phyloP scores from a whole-genome alignment of 2,797 vertebrate species.

The Spinibarbus caldwelli region DNA sequence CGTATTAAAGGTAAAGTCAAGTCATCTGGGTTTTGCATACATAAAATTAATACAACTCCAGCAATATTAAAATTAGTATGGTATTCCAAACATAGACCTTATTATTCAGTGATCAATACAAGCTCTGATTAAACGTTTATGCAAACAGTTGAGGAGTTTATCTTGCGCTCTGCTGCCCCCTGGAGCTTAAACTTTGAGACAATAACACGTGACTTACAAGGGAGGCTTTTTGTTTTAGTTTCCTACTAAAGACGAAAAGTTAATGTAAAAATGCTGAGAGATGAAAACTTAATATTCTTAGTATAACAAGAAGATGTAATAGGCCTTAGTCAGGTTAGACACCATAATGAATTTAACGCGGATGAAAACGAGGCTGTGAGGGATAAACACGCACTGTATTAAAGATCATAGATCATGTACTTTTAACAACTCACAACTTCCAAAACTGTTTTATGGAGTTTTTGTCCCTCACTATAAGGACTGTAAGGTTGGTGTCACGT shows the following conservation, averaged over 20 bases:
- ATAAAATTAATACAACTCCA: background rate
- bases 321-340: background rate
- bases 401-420: background rate
- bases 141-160: background rate
- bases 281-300: background rate
- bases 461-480: background rate
- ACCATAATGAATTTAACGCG: background rate
- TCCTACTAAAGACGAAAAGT: background rate
- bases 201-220: background rate
- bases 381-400: background rate
- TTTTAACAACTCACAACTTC: background rate
- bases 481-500: background rate
- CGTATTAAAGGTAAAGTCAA: background rate
- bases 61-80: background rate
- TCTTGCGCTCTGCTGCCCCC: background rate
- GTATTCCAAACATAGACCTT: background rate
- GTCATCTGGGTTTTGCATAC: background rate
- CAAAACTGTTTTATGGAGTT: background rate
- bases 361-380: background rate
- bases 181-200: conserved; percentile 1
- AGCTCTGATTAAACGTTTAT: background rate
- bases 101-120: background rate
- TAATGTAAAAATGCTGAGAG: background rate
- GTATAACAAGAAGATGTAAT: background rate
- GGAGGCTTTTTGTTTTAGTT: background rate